phyloP scores from a whole-genome alignment of 2,888 invertebrate genomes.

The Ryuthela nishihirai region DNA sequence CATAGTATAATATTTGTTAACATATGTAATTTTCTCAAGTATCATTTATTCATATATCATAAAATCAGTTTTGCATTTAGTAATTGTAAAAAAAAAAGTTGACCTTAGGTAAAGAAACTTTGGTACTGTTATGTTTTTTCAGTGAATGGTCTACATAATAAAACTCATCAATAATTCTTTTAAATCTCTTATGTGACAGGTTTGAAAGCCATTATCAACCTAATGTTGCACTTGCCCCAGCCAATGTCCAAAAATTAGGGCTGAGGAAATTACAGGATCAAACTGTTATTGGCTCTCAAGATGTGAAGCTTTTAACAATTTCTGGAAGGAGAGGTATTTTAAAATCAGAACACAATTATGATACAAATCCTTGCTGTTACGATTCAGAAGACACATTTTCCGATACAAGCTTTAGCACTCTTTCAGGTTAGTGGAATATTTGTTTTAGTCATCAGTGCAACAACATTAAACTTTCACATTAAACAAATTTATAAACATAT shows the following conservation, averaged over 20 bases:
- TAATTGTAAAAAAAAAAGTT: no score
- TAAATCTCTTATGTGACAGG: not conserved
- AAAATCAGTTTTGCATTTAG: no score
- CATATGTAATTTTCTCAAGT: no score
- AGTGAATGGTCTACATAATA: no score
- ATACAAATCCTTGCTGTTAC: slow-evolving; percentile 16
- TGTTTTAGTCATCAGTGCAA: no score
- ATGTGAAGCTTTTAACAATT: slow-evolving; percentile 11
- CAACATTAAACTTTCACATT: no score
- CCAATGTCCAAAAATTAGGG: slow-evolving; percentile 28
- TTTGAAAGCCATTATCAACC: not conserved
- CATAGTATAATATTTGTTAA: no score
- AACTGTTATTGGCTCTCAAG: slow-evolving; percentile 19
- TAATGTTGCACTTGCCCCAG: slow-evolving; percentile 25
- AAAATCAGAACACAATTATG: slow-evolving; percentile 21
- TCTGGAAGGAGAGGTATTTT: slow-evolving; percentile 3
- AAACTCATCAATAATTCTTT: no score
- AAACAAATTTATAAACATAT: no score
- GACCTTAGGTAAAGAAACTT: no score
- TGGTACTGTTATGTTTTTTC: no score
- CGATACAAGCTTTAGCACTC: slow-evolving; percentile 32
- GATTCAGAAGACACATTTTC: slow-evolving; percentile 29
- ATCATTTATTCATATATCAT: no score
- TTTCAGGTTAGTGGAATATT: slow-evolving; percentile 18
- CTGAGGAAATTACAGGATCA: slow-evolving; percentile 26